Conservation (phyloP, 1,140 invertebrate genomes). For the Gryllus bimaculatus region DNA sequence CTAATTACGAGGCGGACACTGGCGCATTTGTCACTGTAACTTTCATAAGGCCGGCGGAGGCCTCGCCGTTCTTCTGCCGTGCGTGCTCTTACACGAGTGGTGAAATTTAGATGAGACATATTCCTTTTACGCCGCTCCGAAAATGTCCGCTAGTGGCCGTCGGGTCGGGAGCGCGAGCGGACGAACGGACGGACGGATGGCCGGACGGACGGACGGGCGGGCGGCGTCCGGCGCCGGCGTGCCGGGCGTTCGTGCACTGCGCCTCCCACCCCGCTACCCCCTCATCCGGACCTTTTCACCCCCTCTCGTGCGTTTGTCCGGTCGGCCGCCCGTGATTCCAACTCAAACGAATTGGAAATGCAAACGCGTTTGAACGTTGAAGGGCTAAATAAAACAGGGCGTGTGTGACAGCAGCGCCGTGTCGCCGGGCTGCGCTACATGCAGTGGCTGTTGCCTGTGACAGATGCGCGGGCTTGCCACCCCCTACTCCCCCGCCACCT, state of each 20-base stretch:
- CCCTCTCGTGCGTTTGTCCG: too few relatives aligned
- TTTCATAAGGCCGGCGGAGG: too few relatives aligned
- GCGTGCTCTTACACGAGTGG: neutral
- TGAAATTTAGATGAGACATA: neutral
- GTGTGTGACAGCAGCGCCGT: neutral
- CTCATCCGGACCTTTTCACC: neutral
- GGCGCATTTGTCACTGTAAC: neutral
- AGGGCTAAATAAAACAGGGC: neutral
- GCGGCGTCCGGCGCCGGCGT: too few relatives aligned
- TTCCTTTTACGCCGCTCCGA: neutral
- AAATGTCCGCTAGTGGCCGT: neutral
- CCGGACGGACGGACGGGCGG: neutral
- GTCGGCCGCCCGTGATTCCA: neutral
- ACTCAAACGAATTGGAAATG: slow-evolving; percentile 4
- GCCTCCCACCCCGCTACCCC: too few relatives aligned
- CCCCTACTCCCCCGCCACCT: neutral
- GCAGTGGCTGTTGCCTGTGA: neutral
- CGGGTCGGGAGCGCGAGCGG: too few relatives aligned
- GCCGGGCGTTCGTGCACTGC: neutral
- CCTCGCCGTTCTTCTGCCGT: neutral
- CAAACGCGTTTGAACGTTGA: neutral
- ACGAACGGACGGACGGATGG: too few relatives aligned
- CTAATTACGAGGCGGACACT: neutral
- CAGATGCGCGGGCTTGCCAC: neutral
- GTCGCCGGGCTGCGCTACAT: neutral